Conservation (phyloP, 2,888 invertebrate species). For the Augiades crinisus region DNA sequence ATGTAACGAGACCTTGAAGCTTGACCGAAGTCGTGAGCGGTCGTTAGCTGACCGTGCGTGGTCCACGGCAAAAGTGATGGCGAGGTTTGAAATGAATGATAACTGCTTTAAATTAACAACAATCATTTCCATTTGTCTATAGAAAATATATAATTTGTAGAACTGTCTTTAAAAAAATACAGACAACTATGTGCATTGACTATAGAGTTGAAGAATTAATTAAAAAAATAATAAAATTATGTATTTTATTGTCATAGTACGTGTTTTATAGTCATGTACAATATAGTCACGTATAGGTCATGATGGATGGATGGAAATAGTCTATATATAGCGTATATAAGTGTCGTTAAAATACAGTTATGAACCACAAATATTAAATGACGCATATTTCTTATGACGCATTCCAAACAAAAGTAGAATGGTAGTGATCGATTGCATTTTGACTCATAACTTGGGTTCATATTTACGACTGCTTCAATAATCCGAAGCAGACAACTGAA, state of each 20-base stretch:
- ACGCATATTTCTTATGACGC: constrained; percentile 9
- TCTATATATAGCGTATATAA: no score
- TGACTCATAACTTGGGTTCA: constrained; percentile 49
- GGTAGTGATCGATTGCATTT: constrained; percentile 55
- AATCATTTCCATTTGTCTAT: no score
- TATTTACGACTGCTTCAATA: constrained; percentile 44
- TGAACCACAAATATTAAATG: neutral
- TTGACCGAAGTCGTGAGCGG: constrained; percentile 75
- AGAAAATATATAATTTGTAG: no score
- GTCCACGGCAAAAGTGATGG: constrained; percentile 47
- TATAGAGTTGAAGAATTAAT: no score
- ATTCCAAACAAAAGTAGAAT: constrained; percentile 9
- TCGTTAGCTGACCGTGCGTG: constrained; percentile 49
- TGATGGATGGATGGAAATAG: no score
- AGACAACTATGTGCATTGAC: no score
- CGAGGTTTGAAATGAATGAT: constrained; percentile 32
- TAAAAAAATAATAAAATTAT: no score
- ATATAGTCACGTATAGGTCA: no score
- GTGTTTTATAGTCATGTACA: no score
- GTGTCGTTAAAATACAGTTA: no score
- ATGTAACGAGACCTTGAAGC: constrained; percentile 74
- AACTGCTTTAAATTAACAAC: neutral
- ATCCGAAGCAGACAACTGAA: constrained; percentile 46
- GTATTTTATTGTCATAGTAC: no score
- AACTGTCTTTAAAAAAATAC: no score